These are phyloP conservation scores for Ispidina lecontei DNA, from an alignment of 2,797 vertebrate species.

Conservation along the genomic window DNA sequence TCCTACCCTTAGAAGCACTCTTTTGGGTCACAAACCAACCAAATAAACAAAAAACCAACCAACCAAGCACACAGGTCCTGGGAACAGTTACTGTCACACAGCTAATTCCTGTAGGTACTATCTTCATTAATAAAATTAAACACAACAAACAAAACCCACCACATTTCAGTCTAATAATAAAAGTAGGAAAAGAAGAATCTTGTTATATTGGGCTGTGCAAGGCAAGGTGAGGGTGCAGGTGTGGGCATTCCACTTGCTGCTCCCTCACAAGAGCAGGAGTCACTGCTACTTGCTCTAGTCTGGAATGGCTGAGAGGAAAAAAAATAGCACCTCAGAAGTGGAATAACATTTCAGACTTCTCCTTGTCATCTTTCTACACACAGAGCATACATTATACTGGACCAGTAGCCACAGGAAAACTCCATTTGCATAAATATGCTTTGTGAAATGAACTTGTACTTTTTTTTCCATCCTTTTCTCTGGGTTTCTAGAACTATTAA, in stretches of 20 bases:
- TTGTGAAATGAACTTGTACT: slow-evolving; percentile 12
- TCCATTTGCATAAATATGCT: slow-evolving; percentile 1
- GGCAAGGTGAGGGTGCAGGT: neutral
- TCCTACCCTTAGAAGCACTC: neutral
- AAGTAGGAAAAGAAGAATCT: neutral
- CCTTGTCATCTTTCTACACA: neutral
- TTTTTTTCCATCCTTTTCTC: neutral
- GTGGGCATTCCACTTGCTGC: neutral
- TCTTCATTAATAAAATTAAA: neutral
- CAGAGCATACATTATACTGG: neutral
- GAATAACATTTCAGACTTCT: neutral
- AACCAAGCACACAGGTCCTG: neutral
- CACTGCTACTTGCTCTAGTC: neutral
- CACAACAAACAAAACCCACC: accelerated
- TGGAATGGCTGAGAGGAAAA: neutral
- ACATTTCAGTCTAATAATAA: neutral
- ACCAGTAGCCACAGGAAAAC: neutral
- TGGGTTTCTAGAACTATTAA: slow-evolving; percentile 10
- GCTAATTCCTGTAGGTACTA: neutral
- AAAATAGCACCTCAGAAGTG: neutral
- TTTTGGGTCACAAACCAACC: neutral
- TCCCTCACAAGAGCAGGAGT: neutral
- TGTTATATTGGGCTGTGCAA: neutral
- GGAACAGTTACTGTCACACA: neutral
- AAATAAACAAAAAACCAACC: too few species aligned